These are phyloP conservation scores for Mellivora capensis DNA, from an alignment of 2,113 vertebrate genomes.

Conservation along the genomic window DNA sequence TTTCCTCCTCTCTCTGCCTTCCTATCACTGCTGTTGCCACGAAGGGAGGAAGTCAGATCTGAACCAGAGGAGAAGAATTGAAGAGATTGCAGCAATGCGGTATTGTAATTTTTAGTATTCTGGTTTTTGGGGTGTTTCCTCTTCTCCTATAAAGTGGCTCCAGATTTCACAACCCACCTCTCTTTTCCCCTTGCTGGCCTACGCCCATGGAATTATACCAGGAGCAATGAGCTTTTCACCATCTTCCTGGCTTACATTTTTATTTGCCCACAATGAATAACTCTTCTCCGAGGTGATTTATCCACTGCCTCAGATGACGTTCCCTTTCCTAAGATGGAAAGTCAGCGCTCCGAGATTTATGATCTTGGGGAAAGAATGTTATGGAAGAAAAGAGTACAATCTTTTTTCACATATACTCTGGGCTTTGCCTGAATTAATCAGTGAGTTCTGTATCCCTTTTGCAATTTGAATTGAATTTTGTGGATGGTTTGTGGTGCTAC, in stretches of 20 bases:
- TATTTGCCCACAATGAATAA: slow-evolving; percentile 6
- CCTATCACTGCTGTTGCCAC: not conserved
- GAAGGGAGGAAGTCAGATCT: not conserved
- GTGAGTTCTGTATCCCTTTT: not conserved
- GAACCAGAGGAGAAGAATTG: not conserved
- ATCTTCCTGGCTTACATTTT: slow-evolving; percentile 22
- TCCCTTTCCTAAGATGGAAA: slow-evolving; percentile 39
- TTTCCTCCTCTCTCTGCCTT: not conserved
- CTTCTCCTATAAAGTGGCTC: not conserved
- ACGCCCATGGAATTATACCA: not conserved
- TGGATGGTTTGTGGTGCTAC: not conserved
- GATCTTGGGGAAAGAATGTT: not conserved
- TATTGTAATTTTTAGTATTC: not conserved
- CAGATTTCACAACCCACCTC: accelerated
- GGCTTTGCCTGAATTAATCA: not conserved
- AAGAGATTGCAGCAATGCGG: not conserved
- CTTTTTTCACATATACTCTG: not conserved
- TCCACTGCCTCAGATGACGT: not conserved
- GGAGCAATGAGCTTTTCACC: not conserved
- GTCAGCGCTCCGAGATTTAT: not conserved
- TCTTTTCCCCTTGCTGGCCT: not conserved
- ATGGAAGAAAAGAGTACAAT: slow-evolving; percentile 24
- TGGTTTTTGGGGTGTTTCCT: not conserved
- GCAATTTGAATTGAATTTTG: not conserved
- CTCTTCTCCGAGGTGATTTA: slow-evolving; percentile 25